Conservation (phyloP, 2,888 invertebrate species). For the Pristionchus japonicus region DNA sequence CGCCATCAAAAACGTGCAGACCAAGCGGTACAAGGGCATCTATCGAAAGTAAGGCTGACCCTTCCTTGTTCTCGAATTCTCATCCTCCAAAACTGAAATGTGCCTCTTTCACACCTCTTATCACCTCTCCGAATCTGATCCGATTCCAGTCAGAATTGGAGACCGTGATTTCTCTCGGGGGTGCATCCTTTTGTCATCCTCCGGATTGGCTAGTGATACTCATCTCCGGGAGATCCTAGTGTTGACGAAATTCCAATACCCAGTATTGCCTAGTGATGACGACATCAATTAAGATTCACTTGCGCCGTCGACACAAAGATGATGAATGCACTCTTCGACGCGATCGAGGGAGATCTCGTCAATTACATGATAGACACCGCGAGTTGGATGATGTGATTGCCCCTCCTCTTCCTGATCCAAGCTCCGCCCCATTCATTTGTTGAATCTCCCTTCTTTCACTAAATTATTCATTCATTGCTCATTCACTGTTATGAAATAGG, state of each 20-base stretch:
- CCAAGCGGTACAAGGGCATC: conserved; percentile 51
- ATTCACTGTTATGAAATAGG: neutral
- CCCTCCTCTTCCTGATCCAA: neutral
- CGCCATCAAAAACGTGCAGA: conserved; percentile 48
- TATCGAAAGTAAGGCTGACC: conserved; percentile 53
- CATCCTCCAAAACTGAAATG: neutral
- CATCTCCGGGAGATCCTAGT: no score
- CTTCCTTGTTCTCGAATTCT: conserved; percentile 3
- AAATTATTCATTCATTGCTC: neutral
- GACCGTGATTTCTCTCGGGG: neutral
- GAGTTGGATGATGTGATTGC: conserved; percentile 18
- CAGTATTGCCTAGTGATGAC: neutral
- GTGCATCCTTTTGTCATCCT: neutral
- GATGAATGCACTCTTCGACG: conserved; percentile 69
- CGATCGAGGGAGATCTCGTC: conserved; percentile 66
- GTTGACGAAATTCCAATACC: no score
- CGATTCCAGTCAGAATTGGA: conserved; percentile 1
- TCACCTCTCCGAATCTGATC: conserved; percentile 1
- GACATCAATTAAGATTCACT: conserved; percentile 59
- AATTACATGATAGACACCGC: conserved; percentile 44
- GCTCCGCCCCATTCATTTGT: neutral
- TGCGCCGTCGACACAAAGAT: conserved; percentile 70
- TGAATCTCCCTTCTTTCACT: neutral
- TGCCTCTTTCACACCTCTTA: neutral
- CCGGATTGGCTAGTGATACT: no score